Conservation (phyloP, 1,140 invertebrate species). For the Papilio helenus region DNA sequence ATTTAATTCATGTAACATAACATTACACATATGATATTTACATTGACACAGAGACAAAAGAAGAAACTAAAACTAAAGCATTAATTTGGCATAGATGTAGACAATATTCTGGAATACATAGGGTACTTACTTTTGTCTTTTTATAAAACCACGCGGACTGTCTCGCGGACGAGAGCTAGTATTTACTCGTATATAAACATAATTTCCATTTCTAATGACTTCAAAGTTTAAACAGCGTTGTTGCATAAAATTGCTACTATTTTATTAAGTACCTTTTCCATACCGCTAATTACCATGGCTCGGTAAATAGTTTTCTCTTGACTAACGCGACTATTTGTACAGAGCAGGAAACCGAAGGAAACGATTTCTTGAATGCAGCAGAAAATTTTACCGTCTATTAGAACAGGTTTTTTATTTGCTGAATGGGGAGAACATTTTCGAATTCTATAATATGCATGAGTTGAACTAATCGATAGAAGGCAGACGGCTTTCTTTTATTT, state of each 20-base stretch:
- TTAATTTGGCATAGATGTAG: no score
- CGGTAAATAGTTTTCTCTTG: conserved; percentile 30
- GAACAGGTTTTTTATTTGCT: background rate
- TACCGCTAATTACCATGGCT: conserved; percentile 41
- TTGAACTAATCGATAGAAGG: no score
- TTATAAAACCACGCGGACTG: background rate
- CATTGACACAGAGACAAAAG: no score
- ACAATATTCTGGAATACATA: no score
- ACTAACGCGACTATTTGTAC: conserved; percentile 42
- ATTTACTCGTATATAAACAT: background rate
- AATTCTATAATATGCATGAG: no score
- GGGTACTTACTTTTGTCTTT: no score
- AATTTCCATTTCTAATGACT: background rate
- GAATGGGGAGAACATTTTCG: background rate
- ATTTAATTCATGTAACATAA: no score
- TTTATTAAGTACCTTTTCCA: conserved; percentile 38
- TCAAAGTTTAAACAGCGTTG: background rate
- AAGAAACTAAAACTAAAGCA: no score
- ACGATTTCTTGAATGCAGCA: conserved; percentile 5
- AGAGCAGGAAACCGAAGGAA: background rate
- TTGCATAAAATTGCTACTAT: conserved; percentile 1
- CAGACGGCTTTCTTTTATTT: background rate
- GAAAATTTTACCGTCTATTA: background rate
- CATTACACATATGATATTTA: no score
- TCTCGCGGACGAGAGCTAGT: background rate